A percentile compares a stretch with the other conserved stretches of the same genome.
These are phyloP conservation scores for Aptenodytes forsteri DNA, from an alignment of 2,113 vertebrate species.

Conservation along the genomic window DNA sequence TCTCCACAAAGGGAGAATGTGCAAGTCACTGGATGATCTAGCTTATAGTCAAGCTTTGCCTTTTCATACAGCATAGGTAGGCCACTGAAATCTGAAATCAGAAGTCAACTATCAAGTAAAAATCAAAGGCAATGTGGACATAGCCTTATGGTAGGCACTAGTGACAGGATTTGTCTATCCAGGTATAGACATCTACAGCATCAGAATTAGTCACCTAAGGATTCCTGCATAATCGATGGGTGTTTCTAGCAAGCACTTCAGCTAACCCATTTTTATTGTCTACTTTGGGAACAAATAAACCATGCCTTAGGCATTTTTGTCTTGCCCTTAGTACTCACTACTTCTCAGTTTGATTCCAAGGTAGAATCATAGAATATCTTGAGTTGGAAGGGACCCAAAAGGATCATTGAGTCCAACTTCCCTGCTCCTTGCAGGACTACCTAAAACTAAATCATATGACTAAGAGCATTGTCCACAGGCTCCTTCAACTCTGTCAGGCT, in stretches of 20 bases:
- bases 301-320: not conserved
- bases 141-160: not conserved
- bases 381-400: not conserved
- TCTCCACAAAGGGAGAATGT: not conserved
- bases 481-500: not conserved
- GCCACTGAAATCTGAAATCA: not conserved
- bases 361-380: not conserved
- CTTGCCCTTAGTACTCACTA: not conserved
- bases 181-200: not conserved
- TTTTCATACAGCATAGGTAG: not conserved
- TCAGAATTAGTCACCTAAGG: not conserved
- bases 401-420: too few species aligned
- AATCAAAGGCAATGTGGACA: not conserved
- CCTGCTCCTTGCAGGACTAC: not conserved
- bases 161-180: not conserved
- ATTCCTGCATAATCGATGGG: not conserved
- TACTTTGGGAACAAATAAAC: not conserved
- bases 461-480: not conserved
- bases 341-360: not conserved
- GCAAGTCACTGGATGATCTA: not conserved
- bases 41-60: not conserved
- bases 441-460: not conserved
- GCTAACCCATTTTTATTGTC: not conserved
- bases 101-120: not conserved
- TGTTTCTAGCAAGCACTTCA: not conserved